Conservation (phyloP, 2,888 invertebrate genomes). For the Nomada flava region DNA sequence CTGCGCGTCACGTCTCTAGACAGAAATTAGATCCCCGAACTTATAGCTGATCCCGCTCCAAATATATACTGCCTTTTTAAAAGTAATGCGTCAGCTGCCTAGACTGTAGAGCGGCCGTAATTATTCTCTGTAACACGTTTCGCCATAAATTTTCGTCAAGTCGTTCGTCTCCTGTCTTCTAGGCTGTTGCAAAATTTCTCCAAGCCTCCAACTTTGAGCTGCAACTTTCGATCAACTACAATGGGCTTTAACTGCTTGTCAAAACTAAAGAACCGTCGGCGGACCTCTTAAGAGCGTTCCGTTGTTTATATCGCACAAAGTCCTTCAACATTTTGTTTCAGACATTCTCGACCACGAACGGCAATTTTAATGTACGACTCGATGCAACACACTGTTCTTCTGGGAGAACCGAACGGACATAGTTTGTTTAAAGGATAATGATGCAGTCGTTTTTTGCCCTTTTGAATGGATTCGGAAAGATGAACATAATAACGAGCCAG, state of each 20-base stretch:
- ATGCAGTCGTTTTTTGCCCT: too few species aligned
- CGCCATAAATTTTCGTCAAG: constrained; percentile 39
- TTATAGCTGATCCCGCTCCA: neutral
- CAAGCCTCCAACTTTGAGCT: constrained; percentile 33
- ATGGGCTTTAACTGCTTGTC: constrained; percentile 9
- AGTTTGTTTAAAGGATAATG: too few species aligned
- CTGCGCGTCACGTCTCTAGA: neutral
- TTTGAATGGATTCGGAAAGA: too few species aligned
- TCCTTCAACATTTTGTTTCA: neutral
- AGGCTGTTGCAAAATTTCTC: constrained; percentile 29
- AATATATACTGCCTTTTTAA: neutral
- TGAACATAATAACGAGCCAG: too few species aligned
- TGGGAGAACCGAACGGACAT: neutral
- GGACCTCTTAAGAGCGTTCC: constrained; percentile 12
- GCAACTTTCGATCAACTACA: constrained; percentile 25
- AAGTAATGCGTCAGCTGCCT: neutral
- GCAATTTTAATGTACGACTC: constrained; percentile 26
- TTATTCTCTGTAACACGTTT: constrained; percentile 18
- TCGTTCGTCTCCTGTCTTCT: constrained; percentile 3
- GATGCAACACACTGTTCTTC: neutral
- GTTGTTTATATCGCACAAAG: constrained; percentile 14
- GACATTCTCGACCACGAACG: neutral
- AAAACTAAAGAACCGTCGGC: neutral
- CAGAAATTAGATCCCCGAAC: neutral
- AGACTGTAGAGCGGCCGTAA: neutral